phyloP scores from a whole-genome alignment of 2,797 vertebrate species.

The Harpagifer antarcticus region DNA sequence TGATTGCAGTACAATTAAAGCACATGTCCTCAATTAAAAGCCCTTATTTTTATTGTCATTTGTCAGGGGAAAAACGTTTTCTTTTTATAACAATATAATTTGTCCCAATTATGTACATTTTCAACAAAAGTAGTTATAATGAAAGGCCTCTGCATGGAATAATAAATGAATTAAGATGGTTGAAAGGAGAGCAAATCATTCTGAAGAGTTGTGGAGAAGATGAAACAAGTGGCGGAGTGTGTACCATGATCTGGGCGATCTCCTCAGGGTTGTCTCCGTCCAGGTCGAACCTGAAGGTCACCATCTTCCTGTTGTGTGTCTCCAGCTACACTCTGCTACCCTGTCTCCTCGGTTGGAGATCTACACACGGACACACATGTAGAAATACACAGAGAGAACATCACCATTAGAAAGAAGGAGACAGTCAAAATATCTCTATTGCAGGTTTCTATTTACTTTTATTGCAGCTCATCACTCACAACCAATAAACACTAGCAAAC shows the following conservation, averaged over 20 bases:
- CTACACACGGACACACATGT: constrained; percentile 68
- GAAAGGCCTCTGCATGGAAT: not conserved
- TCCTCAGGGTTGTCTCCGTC: constrained; percentile 99
- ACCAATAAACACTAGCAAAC: not conserved
- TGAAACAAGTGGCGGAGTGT: not conserved
- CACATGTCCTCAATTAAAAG: too few species aligned
- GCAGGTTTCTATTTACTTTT: constrained; percentile 11
- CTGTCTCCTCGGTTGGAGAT: constrained; percentile 97
- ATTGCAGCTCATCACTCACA: constrained; percentile 4
- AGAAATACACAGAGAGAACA: not conserved
- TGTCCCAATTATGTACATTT: too few species aligned
- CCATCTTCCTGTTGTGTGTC: constrained; percentile 99
- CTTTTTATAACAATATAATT: too few species aligned
- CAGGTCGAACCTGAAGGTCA: constrained; percentile 98
- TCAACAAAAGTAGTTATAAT: too few species aligned
- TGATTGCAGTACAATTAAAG: too few species aligned
- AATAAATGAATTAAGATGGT: not conserved
- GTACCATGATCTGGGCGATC: constrained; percentile 98
- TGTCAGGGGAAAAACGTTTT: too few species aligned
- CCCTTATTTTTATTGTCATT: too few species aligned
- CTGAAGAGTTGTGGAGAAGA: not conserved
- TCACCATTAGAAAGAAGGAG: not conserved
- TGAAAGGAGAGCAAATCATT: too few species aligned
- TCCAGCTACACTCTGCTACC: constrained; percentile 98
- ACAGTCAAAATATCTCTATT: not conserved